phyloP scores from a whole-genome alignment of 1,140 invertebrate species.

The Neomicropteryx cornuta region DNA sequence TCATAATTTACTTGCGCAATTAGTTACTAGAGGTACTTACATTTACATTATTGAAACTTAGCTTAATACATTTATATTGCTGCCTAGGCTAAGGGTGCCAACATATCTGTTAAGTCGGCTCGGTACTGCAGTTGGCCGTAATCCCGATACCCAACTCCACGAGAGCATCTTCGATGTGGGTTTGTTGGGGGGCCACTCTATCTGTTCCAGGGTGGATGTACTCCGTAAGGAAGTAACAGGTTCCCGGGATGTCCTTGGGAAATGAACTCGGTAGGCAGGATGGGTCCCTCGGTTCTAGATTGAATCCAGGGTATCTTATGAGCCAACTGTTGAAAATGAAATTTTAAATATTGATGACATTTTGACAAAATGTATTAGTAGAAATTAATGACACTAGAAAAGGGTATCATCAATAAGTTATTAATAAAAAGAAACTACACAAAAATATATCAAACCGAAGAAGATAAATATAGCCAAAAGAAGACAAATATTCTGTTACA shows the following conservation, averaged over 20 bases:
- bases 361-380: constrained; percentile 3
- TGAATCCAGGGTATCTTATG: constrained; percentile 61
- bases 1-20: too few relatives aligned
- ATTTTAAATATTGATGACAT: constrained; percentile 6
- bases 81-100: too few relatives aligned
- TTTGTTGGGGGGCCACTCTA: constrained; percentile 40
- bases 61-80: too few relatives aligned
- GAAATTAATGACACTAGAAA: background rate
- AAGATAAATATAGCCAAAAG: too few relatives aligned
- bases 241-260: constrained; percentile 62
- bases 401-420: too few relatives aligned
- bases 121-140: too few relatives aligned
- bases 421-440: too few relatives aligned
- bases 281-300: constrained; percentile 60
- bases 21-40: too few relatives aligned
- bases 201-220: constrained; percentile 63
- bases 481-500: too few relatives aligned
- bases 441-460: too few relatives aligned
- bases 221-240: constrained; percentile 75
- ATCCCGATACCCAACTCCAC: constrained; percentile 29
- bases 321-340: constrained; percentile 51
- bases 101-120: too few relatives aligned
- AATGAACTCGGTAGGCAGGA: constrained; percentile 79
- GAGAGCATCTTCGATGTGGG: constrained; percentile 31
- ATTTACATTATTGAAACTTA: too few relatives aligned